Evolutionary conservation across 1,140 invertebrate species (phyloP).

Genomic region (Papilio polytes): DNA sequence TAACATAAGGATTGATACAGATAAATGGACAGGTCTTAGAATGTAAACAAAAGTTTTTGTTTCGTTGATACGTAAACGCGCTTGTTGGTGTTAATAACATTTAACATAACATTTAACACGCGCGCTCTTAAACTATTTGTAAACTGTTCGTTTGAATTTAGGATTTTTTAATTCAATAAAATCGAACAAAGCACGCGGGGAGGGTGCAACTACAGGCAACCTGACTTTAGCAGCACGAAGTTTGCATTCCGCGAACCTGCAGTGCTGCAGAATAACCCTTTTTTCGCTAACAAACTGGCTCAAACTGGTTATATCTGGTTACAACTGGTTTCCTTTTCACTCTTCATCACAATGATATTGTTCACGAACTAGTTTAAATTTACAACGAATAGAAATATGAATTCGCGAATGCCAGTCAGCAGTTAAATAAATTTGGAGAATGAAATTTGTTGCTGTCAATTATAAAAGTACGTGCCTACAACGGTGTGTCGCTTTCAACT

Average conservation of each 20-base stretch:
- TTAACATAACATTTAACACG: too few species aligned
- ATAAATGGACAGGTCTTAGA: too few species aligned
- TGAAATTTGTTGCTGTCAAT: slow-evolving; percentile 31
- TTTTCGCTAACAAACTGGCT: slow-evolving; percentile 15
- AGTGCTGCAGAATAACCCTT: slow-evolving; percentile 59
- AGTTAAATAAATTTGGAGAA: slow-evolving; percentile 29
- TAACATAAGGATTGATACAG: too few species aligned
- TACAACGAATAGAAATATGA: neutral
- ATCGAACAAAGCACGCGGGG: neutral
- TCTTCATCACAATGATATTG: slow-evolving; percentile 20
- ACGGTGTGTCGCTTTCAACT: neutral
- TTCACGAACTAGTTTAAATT: slow-evolving; percentile 19
- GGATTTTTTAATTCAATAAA: slow-evolving; percentile 24
- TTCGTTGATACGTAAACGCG: too few species aligned
- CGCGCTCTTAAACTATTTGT: too few species aligned
- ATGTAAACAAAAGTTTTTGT: too few species aligned
- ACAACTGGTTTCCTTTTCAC: slow-evolving; percentile 34
- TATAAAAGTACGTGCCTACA: slow-evolving; percentile 25
- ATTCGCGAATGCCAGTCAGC: slow-evolving; percentile 29
- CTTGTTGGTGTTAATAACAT: too few species aligned
- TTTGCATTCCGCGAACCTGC: slow-evolving; percentile 74
- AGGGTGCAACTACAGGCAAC: neutral
- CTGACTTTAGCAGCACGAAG: slow-evolving; percentile 59
- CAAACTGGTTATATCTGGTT: slow-evolving; percentile 10
- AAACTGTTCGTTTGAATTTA: neutral